Evolutionary conservation across 2,113 vertebrate genomes (phyloP).

Genomic region (Misgurnus anguillicaudatus): DNA sequence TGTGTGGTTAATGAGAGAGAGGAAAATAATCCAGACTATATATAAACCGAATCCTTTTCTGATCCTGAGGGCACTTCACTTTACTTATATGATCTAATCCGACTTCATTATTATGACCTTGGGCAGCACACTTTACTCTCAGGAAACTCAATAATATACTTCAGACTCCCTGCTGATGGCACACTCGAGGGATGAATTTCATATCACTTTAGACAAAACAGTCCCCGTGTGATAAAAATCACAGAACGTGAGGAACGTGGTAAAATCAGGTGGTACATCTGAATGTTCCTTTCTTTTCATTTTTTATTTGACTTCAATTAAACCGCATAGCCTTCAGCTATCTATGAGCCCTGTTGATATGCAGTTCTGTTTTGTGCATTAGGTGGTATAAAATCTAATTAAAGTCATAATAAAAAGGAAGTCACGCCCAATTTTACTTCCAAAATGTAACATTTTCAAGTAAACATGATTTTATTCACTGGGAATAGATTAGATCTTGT

Average conservation of each 20-base stretch:
- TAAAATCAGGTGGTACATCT: not conserved
- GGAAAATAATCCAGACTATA: constrained; percentile 9
- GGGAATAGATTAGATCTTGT: too few relatives aligned
- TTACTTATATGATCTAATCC: constrained; percentile 40
- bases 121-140: not conserved
- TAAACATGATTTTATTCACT: too few relatives aligned
- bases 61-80: constrained; percentile 24
- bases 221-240: not conserved
- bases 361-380: too few relatives aligned
- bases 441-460: too few relatives aligned
- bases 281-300: not conserved
- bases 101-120: constrained; percentile 40
- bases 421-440: too few relatives aligned
- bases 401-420: too few relatives aligned
- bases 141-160: constrained; percentile 27
- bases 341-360: too few relatives aligned
- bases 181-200: constrained; percentile 26
- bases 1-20: not conserved
- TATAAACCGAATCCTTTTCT: constrained; percentile 14
- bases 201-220: constrained; percentile 17
- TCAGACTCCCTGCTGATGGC: constrained; percentile 19
- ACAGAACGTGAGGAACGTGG: not conserved
- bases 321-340: not conserved
- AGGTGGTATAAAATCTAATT: too few relatives aligned
- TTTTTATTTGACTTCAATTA: not conserved